Evolutionary conservation across 2,888 invertebrate genomes (phyloP), one percentile per base, ranked within the genome.

Genomic region (Caenorhabditis wallacei): DNA sequence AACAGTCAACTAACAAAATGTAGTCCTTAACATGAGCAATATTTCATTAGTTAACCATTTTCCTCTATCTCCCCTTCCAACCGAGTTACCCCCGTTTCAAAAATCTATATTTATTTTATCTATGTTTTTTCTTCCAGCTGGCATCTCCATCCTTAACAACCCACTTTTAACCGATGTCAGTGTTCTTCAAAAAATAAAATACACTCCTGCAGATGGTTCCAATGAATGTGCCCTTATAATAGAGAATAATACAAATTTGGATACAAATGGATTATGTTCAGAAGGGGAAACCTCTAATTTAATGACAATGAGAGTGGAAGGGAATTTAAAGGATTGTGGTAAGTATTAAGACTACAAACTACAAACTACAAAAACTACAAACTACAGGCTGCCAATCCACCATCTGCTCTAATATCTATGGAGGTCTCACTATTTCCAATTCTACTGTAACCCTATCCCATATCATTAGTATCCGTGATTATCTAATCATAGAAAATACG

Each of bases 271-370:
- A 1, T n/a, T 61, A 1, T 61, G 61, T 43, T 30, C 30, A 30
- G 61, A 61, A 24, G 3, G 16, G 2, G 4, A 16, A 2, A 2
- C 13, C 2, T 40, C 16, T n/a, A 22, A 40, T 7, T 22, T 24
- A n/a, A 43, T n/a, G 37, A 26, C 20, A 20, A 61, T 43, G 2
- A 3, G 8, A 46, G 26, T 61, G 24, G 8, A 43, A 8, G 61
- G 61, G 26, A 61, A 61, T 24, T 26, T 43, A 26, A 61, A 43
- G 24, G 61, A 61, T 43, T 61, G 61, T 61, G 61, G 61, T 61
- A 26, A 26, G 24, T 24, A 46, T 40, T 10, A 30, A 30, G 30
- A 30, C 30, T 30, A 30, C 30, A 30, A 30, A 30, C 30, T 30
- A 30, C 35, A 35, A 35, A 7, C 30, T 30, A 30, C 30, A 30